A percentile compares a stretch with the other conserved stretches of the same genome.
Evolutionary conservation across 2,797 vertebrate genomes (phyloP).

Genomic region (Lophius americanus): DNA sequence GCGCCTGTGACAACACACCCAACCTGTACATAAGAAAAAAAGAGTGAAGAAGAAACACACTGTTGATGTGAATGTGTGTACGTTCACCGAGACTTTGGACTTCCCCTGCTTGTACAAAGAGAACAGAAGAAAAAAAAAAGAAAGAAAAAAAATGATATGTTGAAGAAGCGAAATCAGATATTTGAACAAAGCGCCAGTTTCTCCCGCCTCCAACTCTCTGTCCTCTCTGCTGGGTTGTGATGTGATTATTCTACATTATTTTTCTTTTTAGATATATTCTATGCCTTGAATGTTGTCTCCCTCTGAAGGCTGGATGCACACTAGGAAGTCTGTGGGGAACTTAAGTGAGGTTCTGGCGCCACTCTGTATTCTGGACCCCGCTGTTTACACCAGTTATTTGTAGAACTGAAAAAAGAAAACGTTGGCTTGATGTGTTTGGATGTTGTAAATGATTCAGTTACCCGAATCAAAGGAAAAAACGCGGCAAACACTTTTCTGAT

Average conservation of each 20-base stretch:
- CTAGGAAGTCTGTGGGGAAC: slow-evolving; percentile 25
- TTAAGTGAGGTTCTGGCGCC: not conserved
- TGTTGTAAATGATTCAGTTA: slow-evolving; percentile 1
- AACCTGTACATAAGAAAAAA: slow-evolving; percentile 52
- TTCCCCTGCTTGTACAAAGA: slow-evolving; percentile 74
- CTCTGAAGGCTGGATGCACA: slow-evolving; percentile 64
- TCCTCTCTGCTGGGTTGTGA: slow-evolving; percentile 76
- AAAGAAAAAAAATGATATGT: slow-evolving; percentile 23
- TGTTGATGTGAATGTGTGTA: slow-evolving; percentile 38
- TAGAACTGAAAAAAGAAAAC: not conserved
- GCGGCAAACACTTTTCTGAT: not conserved
- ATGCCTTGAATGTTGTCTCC: slow-evolving; percentile 82
- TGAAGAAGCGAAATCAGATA: slow-evolving; percentile 53
- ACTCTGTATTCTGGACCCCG: not conserved
- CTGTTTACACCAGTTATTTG: not conserved
- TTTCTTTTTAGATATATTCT: slow-evolving; percentile 80
- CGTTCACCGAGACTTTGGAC: slow-evolving; percentile 57
- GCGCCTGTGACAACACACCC: slow-evolving; percentile 49
- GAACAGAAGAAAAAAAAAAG: slow-evolving; percentile 15
- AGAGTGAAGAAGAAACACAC: slow-evolving; percentile 37
- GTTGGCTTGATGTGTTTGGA: not conserved
- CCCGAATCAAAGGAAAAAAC: slow-evolving; percentile 25
- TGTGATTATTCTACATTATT: slow-evolving; percentile 82
- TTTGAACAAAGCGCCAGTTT: slow-evolving; percentile 57
- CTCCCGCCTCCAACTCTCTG: slow-evolving; percentile 58